These are phyloP conservation scores for Corythornis madagascariensis DNA, from an alignment of 2,113 vertebrate species.

Conservation along the genomic window DNA sequence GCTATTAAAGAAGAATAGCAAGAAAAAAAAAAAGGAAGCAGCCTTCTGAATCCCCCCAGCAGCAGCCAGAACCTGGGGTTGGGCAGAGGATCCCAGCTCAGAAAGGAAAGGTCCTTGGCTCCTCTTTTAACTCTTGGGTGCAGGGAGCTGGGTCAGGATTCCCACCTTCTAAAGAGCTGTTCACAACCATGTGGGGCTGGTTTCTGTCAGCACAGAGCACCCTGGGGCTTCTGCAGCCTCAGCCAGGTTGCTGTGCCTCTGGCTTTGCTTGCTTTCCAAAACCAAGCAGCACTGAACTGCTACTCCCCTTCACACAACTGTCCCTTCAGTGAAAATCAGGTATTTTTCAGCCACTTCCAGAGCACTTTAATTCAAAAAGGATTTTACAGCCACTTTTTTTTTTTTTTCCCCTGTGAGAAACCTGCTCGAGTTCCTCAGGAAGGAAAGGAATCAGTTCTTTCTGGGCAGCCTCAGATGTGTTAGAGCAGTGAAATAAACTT, in stretches of 20 bases:
- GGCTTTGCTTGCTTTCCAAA: background rate
- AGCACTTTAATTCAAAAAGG: background rate
- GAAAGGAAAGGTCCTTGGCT: background rate
- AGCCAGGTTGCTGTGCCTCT: background rate
- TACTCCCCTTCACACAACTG: background rate
- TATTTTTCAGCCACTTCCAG: background rate
- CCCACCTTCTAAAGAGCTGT: background rate
- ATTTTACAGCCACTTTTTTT: slow-evolving; percentile 6
- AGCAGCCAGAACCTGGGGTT: background rate
- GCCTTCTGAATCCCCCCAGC: background rate
- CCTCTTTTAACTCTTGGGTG: background rate
- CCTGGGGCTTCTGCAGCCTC: background rate
- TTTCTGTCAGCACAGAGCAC: background rate
- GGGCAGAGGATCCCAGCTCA: background rate
- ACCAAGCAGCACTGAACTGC: background rate
- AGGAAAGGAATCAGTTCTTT: background rate
- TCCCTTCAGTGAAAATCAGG: slow-evolving; percentile 1
- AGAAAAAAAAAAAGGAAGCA: background rate
- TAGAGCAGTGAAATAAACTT: slow-evolving; percentile 51
- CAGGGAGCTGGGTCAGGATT: background rate
- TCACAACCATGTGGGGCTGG: background rate
- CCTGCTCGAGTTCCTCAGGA: background rate
- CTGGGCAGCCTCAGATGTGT: slow-evolving; percentile 25
- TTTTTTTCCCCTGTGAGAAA: background rate
- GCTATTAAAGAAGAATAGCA: background rate